Conservation (phyloP, 2,113 vertebrate species). For the Petroica traversi region DNA sequence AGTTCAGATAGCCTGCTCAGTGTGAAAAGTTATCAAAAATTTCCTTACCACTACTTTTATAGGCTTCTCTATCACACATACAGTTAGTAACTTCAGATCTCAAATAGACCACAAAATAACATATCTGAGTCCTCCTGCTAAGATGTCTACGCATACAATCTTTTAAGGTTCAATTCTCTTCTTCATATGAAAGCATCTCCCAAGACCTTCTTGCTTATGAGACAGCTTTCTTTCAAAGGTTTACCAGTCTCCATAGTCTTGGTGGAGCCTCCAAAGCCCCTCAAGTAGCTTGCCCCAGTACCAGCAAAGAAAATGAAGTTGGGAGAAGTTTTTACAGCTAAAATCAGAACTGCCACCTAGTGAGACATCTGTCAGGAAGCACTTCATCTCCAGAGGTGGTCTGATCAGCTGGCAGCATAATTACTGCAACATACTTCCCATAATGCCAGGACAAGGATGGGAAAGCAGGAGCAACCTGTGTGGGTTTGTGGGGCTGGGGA, state of each 20-base stretch:
- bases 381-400: neutral
- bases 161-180: neutral
- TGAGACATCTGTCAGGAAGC: neutral
- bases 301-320: neutral
- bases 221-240: neutral
- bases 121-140: neutral
- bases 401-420: neutral
- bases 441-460: fast-evolving
- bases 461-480: neutral
- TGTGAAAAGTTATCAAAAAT: neutral
- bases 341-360: constrained; percentile 24
- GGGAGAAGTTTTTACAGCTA: neutral
- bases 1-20: neutral
- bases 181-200: neutral
- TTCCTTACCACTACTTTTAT: neutral
- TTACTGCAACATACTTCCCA: neutral
- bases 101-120: neutral
- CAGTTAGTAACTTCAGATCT: neutral
- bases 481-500: neutral
- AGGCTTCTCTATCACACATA: neutral
- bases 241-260: neutral
- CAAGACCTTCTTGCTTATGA: neutral
- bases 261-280: neutral
- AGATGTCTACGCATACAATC: neutral
- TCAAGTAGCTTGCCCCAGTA: neutral